These are phyloP conservation scores for Erpornis zantholeuca DNA, from an alignment of 2,113 vertebrate genomes.

Conservation along the genomic window DNA sequence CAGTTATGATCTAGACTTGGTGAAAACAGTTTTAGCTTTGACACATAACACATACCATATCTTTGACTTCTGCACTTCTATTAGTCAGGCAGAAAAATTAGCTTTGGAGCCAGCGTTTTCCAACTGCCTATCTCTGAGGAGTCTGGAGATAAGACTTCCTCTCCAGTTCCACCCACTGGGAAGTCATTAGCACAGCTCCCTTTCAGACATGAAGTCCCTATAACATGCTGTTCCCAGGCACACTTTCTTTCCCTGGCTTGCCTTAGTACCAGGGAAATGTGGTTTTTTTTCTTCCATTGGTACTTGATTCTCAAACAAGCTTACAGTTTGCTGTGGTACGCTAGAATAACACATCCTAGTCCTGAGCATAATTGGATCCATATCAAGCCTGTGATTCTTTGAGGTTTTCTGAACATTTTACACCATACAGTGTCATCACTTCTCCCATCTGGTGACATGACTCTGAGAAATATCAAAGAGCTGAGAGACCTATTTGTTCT, in stretches of 20 bases:
- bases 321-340: background rate
- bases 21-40: background rate
- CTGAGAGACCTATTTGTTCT: constrained; percentile 38
- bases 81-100: constrained; percentile 48
- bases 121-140: constrained; percentile 35
- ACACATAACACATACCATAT: background rate
- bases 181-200: constrained; percentile 19
- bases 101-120: constrained; percentile 10
- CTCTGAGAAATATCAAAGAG: background rate
- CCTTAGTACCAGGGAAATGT: background rate
- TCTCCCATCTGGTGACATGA: background rate
- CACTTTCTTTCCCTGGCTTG: background rate
- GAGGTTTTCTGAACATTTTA: background rate
- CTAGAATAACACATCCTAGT: background rate
- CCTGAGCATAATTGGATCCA: background rate
- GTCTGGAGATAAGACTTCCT: constrained; percentile 54
- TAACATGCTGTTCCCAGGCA: constrained; percentile 27
- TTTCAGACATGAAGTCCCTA: background rate
- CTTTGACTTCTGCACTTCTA: constrained; percentile 21
- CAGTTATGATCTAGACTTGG: background rate
- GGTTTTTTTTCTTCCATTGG: background rate
- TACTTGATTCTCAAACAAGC: background rate
- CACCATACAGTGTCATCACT: background rate
- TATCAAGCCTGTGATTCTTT: background rate
- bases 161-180: constrained; percentile 43